Base-by-base conservation (phyloP, 2,797 vertebrate genomes). In the Syngnathus acus region DNA sequence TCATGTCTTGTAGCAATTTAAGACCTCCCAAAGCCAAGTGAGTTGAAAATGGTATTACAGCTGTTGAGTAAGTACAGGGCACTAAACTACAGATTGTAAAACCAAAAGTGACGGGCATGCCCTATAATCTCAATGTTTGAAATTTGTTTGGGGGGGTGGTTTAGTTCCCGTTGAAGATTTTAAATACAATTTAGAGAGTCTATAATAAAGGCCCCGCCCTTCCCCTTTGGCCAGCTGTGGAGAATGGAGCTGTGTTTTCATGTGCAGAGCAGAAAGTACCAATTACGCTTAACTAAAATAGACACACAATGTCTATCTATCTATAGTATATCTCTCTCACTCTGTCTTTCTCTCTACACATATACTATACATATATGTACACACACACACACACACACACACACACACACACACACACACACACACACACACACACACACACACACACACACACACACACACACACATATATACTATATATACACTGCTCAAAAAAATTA, bases 161-260 rank as follows among this genome's bases (percentile, higher is more conserved):
- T n/a, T n/a, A 17, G 64, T 64, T 39, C 67, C 66, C 16, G 8
- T 73, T 32, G 70, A 50, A 19, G 19, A 65, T 72, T 78, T 37
- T 65, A 87, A 89, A 89, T 87, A 89, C 76, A 71, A 42, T 10
- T 14, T 7, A 10, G 0, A 6, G n/a, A 61, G 59, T 42, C 37
- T 61, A 23, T 61, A 61, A 61, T 42, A 21, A 61, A 61, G 59
- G 10, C 59, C n/a, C 4, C n/a, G 39, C 39, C 39, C 13, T 39
- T 43, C 40, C n/a, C 39, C 9, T 26, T 61, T 9, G 16, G 26
- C 38, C 37, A 64, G 26, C 17, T 11, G 17, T 9, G 32, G 63
- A 19, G 61, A 6, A 23, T 13, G 61, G 13, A 43, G 26, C 43
- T 64, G 59, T 42, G 45, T 16, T 47, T 47, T 17, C 14, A 47